Base-by-base conservation (phyloP, 2,888 invertebrate species). In the Mayetiola destructor region DNA sequence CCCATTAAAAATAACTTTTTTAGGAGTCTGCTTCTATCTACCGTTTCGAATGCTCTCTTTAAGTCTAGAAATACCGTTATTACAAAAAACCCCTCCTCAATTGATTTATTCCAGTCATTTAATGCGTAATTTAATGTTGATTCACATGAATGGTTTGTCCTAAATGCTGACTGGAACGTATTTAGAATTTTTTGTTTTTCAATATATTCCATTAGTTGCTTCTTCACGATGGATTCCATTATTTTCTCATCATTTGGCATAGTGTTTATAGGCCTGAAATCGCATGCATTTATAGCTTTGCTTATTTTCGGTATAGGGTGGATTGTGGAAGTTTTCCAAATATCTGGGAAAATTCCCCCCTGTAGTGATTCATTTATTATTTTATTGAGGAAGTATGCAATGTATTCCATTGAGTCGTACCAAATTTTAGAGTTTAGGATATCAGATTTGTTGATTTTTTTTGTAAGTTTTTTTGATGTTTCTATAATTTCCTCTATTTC, bases 1-100 rank as follows among this genome's bases (percentile, higher is more conserved):
- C 53, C 40, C 10, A 40, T 40, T 21, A 23, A 40, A 21, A 21
- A 23, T n/a, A 40, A 23, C 23, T 10, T 40, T 16, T 29, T 2
- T 6, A 29, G 3, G 4, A 53, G 5, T 18, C 20, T 53, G 8
- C 29, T 29, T 18, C 30, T 3, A n/a, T 53, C 53, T 29, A 53
- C 29, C 4, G 53, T 53, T 53, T 53, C 53, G n/a, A 53, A 53
- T 16, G 53, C 53, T n/a, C 53, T 12, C 14, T 53, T 53, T 2
- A 53, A 18, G 30, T 53, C 53, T 2, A 53, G 18, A 29, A 53
- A 53, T 3, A 53, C 53, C 9, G 30, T 16, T 2, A 53, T 20
- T 2, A 53, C 30, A 10, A 10, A 14, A 18, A 21, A 6, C 2
- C 30, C 30, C 10, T 53, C 16, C 9, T 53, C 53, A n/a, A 53